Conservation (phyloP, 2,797 vertebrate species). For the Coregonus suidteri region DNA sequence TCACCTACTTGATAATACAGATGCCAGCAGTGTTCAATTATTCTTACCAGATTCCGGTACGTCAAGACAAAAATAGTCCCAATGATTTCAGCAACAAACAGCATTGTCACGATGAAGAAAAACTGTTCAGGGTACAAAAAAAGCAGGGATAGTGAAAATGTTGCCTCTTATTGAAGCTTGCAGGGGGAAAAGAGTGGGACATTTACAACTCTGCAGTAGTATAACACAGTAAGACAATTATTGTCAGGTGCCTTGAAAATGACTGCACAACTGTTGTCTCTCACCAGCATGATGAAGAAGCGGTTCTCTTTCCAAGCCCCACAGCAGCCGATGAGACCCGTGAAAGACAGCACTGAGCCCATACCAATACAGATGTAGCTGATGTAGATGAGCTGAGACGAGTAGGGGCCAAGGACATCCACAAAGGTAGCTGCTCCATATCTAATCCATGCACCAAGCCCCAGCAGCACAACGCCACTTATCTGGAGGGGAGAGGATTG, state of each 20-base stretch:
- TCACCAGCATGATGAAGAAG: slow-evolving; percentile 51
- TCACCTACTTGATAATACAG: not conserved
- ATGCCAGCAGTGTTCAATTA: not conserved
- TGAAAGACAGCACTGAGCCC: slow-evolving; percentile 46
- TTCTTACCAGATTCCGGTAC: slow-evolving; percentile 59
- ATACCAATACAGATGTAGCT: slow-evolving; percentile 51
- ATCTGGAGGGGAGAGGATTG: not conserved
- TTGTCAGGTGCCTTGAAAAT: not conserved
- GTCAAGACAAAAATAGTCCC: slow-evolving; percentile 49
- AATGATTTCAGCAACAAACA: slow-evolving; percentile 52
- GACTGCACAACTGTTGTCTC: slow-evolving; percentile 10
- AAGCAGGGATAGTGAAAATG: slow-evolving; percentile 5
- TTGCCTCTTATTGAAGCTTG: not conserved
- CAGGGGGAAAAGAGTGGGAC: not conserved
- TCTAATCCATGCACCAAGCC: slow-evolving; percentile 16
- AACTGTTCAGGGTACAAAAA: slow-evolving; percentile 45
- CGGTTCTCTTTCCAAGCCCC: slow-evolving; percentile 57
- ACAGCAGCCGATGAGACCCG: slow-evolving; percentile 53
- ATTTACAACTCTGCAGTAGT: slow-evolving; percentile 1
- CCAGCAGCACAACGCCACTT: slow-evolving; percentile 20
- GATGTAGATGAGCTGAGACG: slow-evolving; percentile 35
- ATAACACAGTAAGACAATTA: not conserved
- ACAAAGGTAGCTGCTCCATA: slow-evolving; percentile 13
- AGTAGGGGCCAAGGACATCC: slow-evolving; percentile 16
- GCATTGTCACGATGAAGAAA: slow-evolving; percentile 54